A percentile compares a stretch with the other conserved stretches of the same genome.
phyloP scores from a whole-genome alignment of 2,888 invertebrate genomes.

The Troides aeacus region DNA sequence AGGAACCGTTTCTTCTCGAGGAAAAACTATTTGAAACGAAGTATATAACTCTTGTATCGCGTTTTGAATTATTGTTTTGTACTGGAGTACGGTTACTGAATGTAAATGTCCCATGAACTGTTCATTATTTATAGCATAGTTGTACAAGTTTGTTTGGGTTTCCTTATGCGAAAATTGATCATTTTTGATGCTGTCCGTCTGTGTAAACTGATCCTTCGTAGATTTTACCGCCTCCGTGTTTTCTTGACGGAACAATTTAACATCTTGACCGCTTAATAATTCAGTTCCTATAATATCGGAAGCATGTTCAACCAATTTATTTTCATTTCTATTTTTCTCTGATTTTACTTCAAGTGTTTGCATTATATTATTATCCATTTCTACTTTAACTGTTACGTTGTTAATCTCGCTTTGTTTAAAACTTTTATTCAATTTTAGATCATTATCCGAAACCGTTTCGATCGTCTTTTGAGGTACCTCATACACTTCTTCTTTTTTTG shows the following conservation, averaged over 20 bases:
- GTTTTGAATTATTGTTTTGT: not conserved
- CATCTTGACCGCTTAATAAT: not conserved
- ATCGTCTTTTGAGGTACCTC: not conserved
- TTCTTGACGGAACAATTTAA: not conserved
- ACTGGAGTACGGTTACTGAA: not conserved
- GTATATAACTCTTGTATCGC: not conserved
- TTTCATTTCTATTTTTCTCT: not conserved
- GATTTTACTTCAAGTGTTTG: not conserved
- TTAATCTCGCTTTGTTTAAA: not conserved
- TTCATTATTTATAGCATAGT: not conserved
- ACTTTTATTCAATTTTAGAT: not conserved
- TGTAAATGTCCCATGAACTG: not conserved
- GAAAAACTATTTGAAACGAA: not conserved
- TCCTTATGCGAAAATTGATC: not conserved
- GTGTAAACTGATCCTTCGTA: not conserved
- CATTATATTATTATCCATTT: not conserved
- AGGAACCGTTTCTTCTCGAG: not conserved
- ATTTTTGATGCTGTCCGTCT: not conserved
- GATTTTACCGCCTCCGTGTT: not conserved
- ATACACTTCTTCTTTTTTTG: not conserved
- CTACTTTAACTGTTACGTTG: not conserved
- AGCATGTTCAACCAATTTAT: not conserved
- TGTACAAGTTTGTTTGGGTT: not conserved
- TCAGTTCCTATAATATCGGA: not conserved
- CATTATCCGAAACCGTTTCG: not conserved